phyloP scores from a whole-genome alignment of 2,888 invertebrate species.

The Itoplectis maculator region DNA sequence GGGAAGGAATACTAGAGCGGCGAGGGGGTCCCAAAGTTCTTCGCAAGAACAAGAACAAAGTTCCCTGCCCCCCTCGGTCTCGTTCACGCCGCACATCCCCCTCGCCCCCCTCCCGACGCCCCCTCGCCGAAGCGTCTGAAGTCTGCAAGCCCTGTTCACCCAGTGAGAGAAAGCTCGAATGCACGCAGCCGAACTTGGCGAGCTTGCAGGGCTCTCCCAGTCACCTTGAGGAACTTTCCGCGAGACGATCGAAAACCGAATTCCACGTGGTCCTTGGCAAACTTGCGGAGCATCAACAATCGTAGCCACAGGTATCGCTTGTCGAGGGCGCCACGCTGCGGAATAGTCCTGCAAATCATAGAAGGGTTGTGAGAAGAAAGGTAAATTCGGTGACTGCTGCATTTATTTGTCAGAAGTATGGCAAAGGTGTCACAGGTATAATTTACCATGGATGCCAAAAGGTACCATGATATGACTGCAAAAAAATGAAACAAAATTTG shows the following conservation, averaged over 20 bases:
- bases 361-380: neutral
- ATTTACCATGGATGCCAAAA: neutral
- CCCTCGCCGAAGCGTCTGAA: constrained; percentile 71
- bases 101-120: too few relatives aligned
- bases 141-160: constrained; percentile 57
- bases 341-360: neutral
- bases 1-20: constrained; percentile 57
- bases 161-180: constrained; percentile 70
- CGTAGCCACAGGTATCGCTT: constrained; percentile 13
- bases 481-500: neutral
- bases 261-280: constrained; percentile 42
- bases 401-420: neutral
- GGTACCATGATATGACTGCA: neutral
- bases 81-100: constrained; percentile 65
- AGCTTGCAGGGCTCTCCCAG: constrained; percentile 46
- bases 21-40: constrained; percentile 81
- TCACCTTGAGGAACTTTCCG: constrained; percentile 62
- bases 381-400: neutral
- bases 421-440: neutral
- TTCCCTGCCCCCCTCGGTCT: constrained; percentile 72
- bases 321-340: constrained; percentile 2
- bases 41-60: constrained; percentile 84
- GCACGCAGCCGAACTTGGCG: constrained; percentile 75
- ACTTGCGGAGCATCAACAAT: constrained; percentile 25
- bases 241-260: constrained; percentile 47